phyloP scores from a whole-genome alignment of 2,888 invertebrate genomes.

The Agrenia bidenticulata region DNA sequence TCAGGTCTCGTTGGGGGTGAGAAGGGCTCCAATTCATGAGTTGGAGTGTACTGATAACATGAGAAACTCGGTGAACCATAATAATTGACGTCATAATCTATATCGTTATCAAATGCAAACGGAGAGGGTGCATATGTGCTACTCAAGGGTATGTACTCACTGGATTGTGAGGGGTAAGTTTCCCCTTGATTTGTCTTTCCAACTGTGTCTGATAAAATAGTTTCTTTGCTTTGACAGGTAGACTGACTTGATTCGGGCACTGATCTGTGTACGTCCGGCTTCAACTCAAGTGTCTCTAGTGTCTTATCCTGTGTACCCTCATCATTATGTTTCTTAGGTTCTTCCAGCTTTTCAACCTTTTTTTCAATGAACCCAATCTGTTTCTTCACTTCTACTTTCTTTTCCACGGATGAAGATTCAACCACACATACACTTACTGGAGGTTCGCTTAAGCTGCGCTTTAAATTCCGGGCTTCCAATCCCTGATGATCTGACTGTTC shows the following conservation, averaged over 20 bases:
- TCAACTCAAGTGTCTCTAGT: too few relatives aligned
- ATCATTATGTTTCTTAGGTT: too few relatives aligned
- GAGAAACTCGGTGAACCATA: conserved; percentile 48
- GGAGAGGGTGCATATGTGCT: conserved; percentile 44
- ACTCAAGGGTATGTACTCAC: conserved; percentile 48
- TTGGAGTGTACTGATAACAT: conserved; percentile 38
- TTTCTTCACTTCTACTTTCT: too few relatives aligned
- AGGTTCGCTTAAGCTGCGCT: conserved; percentile 2
- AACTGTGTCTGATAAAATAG: too few relatives aligned
- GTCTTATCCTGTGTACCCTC: too few relatives aligned
- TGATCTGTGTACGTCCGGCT: too few relatives aligned
- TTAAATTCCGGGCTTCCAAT: background rate
- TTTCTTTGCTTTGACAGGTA: too few relatives aligned
- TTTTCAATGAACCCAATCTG: too few relatives aligned
- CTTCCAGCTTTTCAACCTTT: too few relatives aligned
- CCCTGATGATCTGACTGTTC: background rate
- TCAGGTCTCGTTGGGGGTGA: conserved; percentile 49
- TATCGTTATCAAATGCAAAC: conserved; percentile 37
- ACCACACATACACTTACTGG: background rate
- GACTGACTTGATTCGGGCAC: too few relatives aligned
- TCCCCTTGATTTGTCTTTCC: too few relatives aligned
- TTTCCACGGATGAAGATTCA: too few relatives aligned
- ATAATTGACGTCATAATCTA: conserved; percentile 40
- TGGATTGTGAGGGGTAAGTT: conserved; percentile 32
- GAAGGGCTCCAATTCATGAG: conserved; percentile 48